These are phyloP conservation scores for Crotalus helleri DNA, from an alignment of 2,113 vertebrate genomes.

Conservation along the genomic window DNA sequence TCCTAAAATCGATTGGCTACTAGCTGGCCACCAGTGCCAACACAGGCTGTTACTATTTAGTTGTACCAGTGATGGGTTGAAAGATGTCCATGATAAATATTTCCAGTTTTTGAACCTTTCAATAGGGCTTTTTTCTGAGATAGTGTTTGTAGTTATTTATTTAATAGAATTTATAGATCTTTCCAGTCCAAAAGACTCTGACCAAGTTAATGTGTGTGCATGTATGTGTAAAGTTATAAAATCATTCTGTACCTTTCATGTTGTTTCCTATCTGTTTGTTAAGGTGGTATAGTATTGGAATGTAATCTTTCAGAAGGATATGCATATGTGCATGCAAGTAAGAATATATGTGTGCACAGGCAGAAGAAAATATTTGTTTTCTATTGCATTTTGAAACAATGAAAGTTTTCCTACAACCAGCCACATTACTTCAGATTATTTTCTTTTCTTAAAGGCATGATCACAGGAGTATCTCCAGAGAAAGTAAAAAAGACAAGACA, in stretches of 20 bases:
- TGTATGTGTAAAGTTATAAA: not conserved
- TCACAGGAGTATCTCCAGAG: not conserved
- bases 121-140: not conserved
- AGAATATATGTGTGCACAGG: not conserved
- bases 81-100: not conserved
- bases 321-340: not conserved
- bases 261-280: not conserved
- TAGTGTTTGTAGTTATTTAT: not conserved
- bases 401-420: not conserved
- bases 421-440: not conserved
- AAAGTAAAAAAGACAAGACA: not conserved
- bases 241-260: not conserved
- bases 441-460: not conserved
- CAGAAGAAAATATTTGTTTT: not conserved
- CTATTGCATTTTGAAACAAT: not conserved
- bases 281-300: not conserved
- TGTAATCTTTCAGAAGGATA: not conserved
- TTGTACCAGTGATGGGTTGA: not conserved
- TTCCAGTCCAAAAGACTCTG: not conserved
- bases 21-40: too few relatives aligned
- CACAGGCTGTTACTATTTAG: too few relatives aligned
- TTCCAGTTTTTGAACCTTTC: not conserved
- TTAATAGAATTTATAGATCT: not conserved
- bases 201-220: not conserved
- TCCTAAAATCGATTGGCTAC: too few relatives aligned